Percentiles rank a stretch among this genome's conserved stretches.
Evolutionary conservation across 1,140 invertebrate genomes (phyloP).

Genomic region (Saccostrea echinata): DNA sequence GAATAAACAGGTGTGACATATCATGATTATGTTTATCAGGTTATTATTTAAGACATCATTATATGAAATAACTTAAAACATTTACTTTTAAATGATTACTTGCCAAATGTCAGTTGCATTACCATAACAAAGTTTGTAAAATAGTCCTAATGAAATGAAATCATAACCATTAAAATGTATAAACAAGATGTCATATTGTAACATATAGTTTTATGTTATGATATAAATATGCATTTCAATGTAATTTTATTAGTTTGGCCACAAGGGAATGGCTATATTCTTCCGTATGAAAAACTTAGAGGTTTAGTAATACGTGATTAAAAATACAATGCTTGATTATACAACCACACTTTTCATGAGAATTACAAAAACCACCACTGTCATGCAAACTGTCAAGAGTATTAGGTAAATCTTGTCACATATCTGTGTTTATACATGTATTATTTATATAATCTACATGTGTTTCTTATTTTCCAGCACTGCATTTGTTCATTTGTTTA

Average conservation of each 20-base stretch:
- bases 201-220: too few species aligned
- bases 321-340: constrained; percentile 37
- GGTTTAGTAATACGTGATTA: constrained; percentile 25
- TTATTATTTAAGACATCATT: too few species aligned
- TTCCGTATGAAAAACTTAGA: neutral
- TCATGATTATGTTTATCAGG: neutral
- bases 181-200: too few species aligned
- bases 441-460: constrained; percentile 1
- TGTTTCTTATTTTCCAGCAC: neutral
- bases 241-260: neutral
- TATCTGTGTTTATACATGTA: neutral
- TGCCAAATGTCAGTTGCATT: constrained; percentile 11
- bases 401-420: constrained; percentile 14
- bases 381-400: constrained; percentile 20
- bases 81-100: neutral
- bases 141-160: too few species aligned
- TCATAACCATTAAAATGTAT: too few species aligned
- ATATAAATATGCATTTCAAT: too few species aligned
- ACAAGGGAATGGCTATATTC: neutral
- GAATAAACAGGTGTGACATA: neutral
- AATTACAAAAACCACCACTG: constrained; percentile 21
- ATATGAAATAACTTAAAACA: neutral
- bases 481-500: too few species aligned
- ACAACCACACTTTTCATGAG: constrained; percentile 17
- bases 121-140: neutral